These are phyloP conservation scores for Tympanoctomys barrerae DNA, from an alignment of 2,797 vertebrate genomes.

Conservation along the genomic window DNA sequence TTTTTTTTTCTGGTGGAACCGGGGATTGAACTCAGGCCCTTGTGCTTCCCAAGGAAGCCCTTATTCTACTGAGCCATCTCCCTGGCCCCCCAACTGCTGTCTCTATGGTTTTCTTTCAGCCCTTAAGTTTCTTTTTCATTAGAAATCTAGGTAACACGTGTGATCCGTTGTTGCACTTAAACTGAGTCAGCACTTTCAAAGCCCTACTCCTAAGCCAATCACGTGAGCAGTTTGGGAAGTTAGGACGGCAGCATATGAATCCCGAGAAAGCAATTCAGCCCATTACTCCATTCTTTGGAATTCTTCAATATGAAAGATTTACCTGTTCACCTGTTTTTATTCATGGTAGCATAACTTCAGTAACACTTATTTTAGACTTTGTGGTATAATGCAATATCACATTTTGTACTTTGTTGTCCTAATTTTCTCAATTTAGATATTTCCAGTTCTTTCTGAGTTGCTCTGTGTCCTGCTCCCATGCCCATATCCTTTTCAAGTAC, in stretches of 20 bases:
- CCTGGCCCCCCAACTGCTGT: too few relatives aligned
- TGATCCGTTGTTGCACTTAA: neutral
- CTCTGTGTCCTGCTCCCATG: neutral
- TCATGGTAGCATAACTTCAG: neutral
- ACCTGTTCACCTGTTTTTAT: neutral
- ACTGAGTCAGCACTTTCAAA: neutral
- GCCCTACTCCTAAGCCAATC: neutral
- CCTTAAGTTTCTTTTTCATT: neutral
- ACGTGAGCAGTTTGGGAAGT: too few relatives aligned
- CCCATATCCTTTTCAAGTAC: neutral
- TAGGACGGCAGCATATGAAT: neutral
- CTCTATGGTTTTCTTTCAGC: neutral
- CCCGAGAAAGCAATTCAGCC: neutral
- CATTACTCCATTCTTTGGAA: neutral
- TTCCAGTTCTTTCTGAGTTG: neutral
- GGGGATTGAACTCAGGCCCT: too few relatives aligned
- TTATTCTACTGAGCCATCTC: too few relatives aligned
- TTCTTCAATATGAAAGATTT: neutral
- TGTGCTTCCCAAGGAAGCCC: too few relatives aligned
- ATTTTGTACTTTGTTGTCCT: neutral
- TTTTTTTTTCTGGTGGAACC: too few relatives aligned
- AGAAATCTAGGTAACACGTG: rapidly evolving
- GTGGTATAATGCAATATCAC: neutral
- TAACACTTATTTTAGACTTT: neutral
- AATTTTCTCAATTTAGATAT: neutral